These are phyloP conservation scores for Ptychochromis oligacanthus DNA, from an alignment of 2,113 vertebrate species.

Conservation along the genomic window DNA sequence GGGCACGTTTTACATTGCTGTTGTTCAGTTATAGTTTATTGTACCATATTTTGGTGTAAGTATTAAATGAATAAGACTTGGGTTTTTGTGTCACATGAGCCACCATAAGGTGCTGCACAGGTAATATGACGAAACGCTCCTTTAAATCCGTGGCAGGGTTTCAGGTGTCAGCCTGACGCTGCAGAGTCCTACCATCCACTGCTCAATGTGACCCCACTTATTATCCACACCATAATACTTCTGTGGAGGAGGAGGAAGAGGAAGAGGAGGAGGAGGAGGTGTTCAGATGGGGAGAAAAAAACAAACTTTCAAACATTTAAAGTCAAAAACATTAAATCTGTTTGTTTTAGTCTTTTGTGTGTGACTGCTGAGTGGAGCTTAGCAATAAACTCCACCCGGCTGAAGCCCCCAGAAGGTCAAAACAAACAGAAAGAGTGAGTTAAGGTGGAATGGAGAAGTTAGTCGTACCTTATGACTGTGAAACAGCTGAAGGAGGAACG, in stretches of 20 bases:
- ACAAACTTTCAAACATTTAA: background rate
- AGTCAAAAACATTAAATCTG: background rate
- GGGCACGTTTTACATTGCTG: too few species aligned
- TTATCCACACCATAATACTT: slow-evolving; percentile 94
- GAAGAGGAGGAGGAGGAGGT: background rate
- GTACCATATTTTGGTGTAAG: too few species aligned
- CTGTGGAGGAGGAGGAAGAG: slow-evolving; percentile 70
- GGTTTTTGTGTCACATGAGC: background rate
- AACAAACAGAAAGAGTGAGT: background rate
- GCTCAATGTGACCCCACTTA: slow-evolving; percentile 97
- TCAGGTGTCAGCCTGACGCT: background rate
- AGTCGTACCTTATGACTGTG: slow-evolving; percentile 56
- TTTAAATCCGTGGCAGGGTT: background rate
- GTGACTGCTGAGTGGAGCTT: background rate
- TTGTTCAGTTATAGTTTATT: too few species aligned
- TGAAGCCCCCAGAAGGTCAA: background rate
- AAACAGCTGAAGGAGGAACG: slow-evolving; percentile 45
- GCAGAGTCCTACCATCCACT: slow-evolving; percentile 91
- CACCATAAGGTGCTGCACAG: background rate
- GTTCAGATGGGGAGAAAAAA: background rate
- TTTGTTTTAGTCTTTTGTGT: background rate
- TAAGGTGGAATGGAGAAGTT: slow-evolving; percentile 8
- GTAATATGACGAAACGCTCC: background rate
- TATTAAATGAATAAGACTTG: too few species aligned
- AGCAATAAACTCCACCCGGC: background rate